Base-by-base conservation (phyloP, 2,113 vertebrate genomes). In the Athene noctua region DNA sequence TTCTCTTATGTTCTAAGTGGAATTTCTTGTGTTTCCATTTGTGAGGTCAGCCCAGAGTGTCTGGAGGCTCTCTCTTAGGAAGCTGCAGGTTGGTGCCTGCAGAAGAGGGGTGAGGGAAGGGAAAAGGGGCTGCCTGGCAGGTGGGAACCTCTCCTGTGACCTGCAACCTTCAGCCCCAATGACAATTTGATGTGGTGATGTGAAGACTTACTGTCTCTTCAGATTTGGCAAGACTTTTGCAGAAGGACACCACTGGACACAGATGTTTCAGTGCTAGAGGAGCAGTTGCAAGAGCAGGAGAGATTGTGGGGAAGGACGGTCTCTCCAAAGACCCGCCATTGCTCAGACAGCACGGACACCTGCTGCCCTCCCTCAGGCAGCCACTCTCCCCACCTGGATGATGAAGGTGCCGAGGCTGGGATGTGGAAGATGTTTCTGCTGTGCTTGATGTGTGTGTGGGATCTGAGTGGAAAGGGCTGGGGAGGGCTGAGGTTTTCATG, bases 141-240 rank as follows among this genome's bases (percentile, higher is more conserved):
- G 38, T 72, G 16, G 58, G 22, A 47, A 65, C 10, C 22, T 58
- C 36, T 67, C 44, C 44, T 67, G 25, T 1, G 3, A 55, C 42
- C 16, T 0, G 0, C 46, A 79, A 8, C 36, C 15, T 30, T 71
- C 84, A 59, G 16, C 25, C 38, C 10, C 11, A 10, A 10, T 2
- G 22, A 52, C 18, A 54, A 30, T 62, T 71, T n/a, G 32, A 17
- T 19, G 29, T 55, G 52, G 21, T 32, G 18, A 29, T 57, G 46
- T 44, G 70, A 61, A 80, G 80, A 55, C 68, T 72, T 59, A 30
- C n/a, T 80, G 79, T 74, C 51, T 70, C 16, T 58, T 93, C 72
- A 68, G 14, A 55, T 86, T 42, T 88, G 42, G 25, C 5, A 46
- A 51, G 38, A 6, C 22, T 65, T 78, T 73, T 71, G 61, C 23